Percentiles rank a stretch among this genome's conserved stretches.
Evolutionary conservation across 2,797 vertebrate species (phyloP).

Genomic region (Ceryle rudis): DNA sequence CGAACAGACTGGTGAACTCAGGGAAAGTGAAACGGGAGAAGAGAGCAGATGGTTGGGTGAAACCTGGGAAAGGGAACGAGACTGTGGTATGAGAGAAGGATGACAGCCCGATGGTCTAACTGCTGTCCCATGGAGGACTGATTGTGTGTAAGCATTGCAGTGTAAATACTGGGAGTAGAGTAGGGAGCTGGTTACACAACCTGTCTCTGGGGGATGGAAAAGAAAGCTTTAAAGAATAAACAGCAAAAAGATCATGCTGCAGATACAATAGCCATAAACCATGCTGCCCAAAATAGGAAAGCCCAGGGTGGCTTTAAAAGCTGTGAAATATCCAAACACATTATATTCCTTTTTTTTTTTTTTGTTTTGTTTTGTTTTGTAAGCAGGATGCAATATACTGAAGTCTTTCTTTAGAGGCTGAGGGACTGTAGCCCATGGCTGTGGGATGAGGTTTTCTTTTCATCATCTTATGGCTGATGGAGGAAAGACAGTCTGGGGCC

Average conservation of each 20-base stretch:
- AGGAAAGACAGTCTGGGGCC: background rate
- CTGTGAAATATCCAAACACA: conserved; percentile 75
- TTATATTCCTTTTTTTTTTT: background rate
- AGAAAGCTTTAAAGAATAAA: conserved; percentile 53
- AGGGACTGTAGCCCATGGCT: background rate
- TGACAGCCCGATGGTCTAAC: rapidly evolving
- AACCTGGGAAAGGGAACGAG: conserved; percentile 93
- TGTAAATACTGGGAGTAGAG: conserved; percentile 7
- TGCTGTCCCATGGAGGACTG: background rate
- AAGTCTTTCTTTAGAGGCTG: conserved; percentile 19
- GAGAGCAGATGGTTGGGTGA: conserved; percentile 90
- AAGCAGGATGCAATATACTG: conserved; percentile 50
- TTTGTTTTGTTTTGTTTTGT: background rate
- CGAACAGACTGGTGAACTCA: conserved; percentile 89
- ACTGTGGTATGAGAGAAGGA: conserved; percentile 88
- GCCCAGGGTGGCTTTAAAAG: conserved; percentile 75
- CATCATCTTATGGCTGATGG: background rate
- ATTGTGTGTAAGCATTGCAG: background rate
- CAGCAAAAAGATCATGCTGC: background rate
- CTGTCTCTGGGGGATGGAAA: background rate
- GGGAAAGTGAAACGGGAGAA: conserved; percentile 89
- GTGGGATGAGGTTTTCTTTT: background rate
- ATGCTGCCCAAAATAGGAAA: conserved; percentile 70
- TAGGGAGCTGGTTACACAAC: background rate
- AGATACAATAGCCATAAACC: conserved; percentile 50